These are phyloP conservation scores for Tethya wilhelma DNA, from an alignment of 37 sponge, comb jelly and placozoan genomes.

Conservation along the genomic window DNA sequence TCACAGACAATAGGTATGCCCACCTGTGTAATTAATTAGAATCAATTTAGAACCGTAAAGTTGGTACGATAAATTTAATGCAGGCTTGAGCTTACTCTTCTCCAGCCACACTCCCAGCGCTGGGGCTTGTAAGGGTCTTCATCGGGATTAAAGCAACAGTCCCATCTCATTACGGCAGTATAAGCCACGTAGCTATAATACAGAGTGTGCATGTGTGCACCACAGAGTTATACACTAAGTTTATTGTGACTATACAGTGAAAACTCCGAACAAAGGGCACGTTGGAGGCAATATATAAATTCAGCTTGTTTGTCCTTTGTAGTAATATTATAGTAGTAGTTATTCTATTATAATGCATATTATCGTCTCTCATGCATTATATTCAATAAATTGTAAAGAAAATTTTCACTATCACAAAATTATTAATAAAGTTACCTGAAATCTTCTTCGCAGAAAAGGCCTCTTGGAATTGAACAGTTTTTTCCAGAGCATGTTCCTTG, in stretches of 20 bases:
- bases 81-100: background rate
- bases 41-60: background rate
- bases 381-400: background rate
- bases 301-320: too few species aligned
- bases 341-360: too few species aligned
- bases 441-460: background rate
- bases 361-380: background rate
- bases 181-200: background rate
- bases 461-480: constrained; percentile 1
- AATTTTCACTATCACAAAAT: background rate
- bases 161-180: background rate
- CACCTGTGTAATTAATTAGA: background rate
- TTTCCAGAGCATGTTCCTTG: constrained; percentile 3
- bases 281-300: too few species aligned
- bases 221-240: background rate
- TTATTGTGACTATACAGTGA: background rate
- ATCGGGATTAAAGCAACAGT: constrained; percentile 2
- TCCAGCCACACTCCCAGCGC: constrained; percentile 13
- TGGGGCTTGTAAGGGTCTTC: too few species aligned
- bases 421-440: background rate
- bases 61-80: background rate
- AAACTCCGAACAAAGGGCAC: too few species aligned
- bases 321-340: too few species aligned
- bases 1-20: background rate
- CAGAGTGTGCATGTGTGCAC: too few species aligned